Evolutionary conservation across 1,140 invertebrate species (phyloP).

Genomic region (Neodiprion lecontei): DNA sequence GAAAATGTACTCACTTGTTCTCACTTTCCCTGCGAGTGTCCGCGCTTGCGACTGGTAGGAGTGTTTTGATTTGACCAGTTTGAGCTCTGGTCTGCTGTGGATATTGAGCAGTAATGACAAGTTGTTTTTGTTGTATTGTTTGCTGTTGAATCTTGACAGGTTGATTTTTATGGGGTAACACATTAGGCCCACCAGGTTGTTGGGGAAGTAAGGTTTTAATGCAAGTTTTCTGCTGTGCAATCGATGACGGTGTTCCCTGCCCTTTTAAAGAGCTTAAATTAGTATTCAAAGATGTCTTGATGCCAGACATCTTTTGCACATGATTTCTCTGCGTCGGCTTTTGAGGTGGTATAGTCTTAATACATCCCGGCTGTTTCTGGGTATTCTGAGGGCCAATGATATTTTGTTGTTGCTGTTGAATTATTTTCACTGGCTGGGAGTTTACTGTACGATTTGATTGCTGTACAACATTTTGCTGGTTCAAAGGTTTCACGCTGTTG

Average conservation of each 20-base stretch:
- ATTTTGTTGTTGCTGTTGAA: slow-evolving; percentile 45
- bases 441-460: slow-evolving; percentile 32
- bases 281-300: slow-evolving; percentile 49
- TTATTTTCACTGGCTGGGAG: slow-evolving; percentile 47
- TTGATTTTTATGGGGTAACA: slow-evolving; percentile 36
- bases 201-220: slow-evolving; percentile 47
- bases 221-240: slow-evolving; percentile 37
- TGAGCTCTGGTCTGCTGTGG: slow-evolving; percentile 34
- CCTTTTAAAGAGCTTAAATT: slow-evolving; percentile 40
- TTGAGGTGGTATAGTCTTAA: slow-evolving; percentile 54
- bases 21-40: slow-evolving; percentile 42
- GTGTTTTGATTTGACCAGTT: slow-evolving; percentile 48
- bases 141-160: slow-evolving; percentile 48
- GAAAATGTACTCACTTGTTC: slow-evolving; percentile 32
- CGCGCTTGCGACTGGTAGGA: slow-evolving; percentile 37
- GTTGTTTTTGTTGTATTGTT: slow-evolving; percentile 44
- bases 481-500: slow-evolving; percentile 31
- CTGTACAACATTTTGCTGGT: slow-evolving; percentile 35
- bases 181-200: slow-evolving; percentile 33
- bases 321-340: slow-evolving; percentile 48
- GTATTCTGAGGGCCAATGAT: slow-evolving; percentile 36
- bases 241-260: slow-evolving; percentile 21
- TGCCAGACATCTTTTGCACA: slow-evolving; percentile 37
- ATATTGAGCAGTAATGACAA: slow-evolving; percentile 38
- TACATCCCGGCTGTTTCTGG: slow-evolving; percentile 52